These are phyloP conservation scores for Tethea ocularis DNA, from an alignment of 2,888 invertebrate genomes.

Conservation along the genomic window DNA sequence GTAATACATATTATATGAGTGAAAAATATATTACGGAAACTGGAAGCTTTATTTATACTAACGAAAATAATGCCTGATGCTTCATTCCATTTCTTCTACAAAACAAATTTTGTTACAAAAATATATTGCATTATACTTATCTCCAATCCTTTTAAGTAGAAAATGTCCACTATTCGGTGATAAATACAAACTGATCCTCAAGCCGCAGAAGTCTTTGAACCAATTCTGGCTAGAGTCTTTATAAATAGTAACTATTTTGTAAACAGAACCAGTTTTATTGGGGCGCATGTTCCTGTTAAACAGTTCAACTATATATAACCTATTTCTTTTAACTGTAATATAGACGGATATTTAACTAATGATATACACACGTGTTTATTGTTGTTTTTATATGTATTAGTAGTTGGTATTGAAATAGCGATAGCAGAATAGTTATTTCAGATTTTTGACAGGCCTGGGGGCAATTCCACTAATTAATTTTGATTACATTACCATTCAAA, in stretches of 20 bases:
- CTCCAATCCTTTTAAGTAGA: neutral
- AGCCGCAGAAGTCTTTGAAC: slow-evolving; percentile 3
- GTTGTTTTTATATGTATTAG: too few relatives aligned
- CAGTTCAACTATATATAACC: slow-evolving; percentile 9
- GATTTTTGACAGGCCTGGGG: too few relatives aligned
- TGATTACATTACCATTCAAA: too few relatives aligned
- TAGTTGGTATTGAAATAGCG: too few relatives aligned
- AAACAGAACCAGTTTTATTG: slow-evolving; percentile 35
- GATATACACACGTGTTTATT: too few relatives aligned
- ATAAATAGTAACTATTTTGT: slow-evolving; percentile 40
- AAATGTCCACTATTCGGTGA: neutral
- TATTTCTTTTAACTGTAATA: slow-evolving; percentile 3
- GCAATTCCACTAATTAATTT: too few relatives aligned
- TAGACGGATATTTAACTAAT: neutral
- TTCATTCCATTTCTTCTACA: too few relatives aligned
- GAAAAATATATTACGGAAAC: too few relatives aligned
- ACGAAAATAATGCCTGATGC: too few relatives aligned
- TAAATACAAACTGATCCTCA: neutral
- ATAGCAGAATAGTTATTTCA: too few relatives aligned
- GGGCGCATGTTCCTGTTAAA: slow-evolving; percentile 19
- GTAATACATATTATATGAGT: too few relatives aligned
- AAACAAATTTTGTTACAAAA: neutral
- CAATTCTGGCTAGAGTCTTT: slow-evolving; percentile 13
- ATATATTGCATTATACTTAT: neutral
- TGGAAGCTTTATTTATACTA: too few relatives aligned